These are phyloP conservation scores for Acanthochromis polyacanthus DNA, from an alignment of 2,113 vertebrate species.

Conservation along the genomic window DNA sequence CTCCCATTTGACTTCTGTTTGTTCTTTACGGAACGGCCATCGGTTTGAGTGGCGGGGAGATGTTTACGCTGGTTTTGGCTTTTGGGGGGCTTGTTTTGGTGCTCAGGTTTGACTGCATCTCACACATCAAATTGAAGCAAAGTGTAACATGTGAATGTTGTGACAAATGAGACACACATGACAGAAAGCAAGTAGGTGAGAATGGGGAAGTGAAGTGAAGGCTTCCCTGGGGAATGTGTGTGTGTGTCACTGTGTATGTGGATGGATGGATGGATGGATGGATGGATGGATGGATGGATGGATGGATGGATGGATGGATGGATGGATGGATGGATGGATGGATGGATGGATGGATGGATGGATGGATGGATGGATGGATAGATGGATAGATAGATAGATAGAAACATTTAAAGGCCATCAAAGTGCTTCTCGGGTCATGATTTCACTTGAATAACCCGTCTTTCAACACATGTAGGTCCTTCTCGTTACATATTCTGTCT, in stretches of 20 bases:
- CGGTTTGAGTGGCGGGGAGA: slow-evolving; percentile 46
- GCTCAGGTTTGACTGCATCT: slow-evolving; percentile 78
- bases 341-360: no score
- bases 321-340: no score
- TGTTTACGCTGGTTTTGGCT: slow-evolving; percentile 56
- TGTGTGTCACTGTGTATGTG: slow-evolving; percentile 5
- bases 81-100: slow-evolving; percentile 49
- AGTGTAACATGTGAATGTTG: slow-evolving; percentile 84
- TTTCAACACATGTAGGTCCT: slow-evolving; percentile 33
- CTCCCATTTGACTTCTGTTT: slow-evolving; percentile 73
- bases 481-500: slow-evolving; percentile 30
- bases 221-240: slow-evolving; percentile 74
- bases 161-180: slow-evolving; percentile 81
- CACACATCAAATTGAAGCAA: slow-evolving; percentile 87
- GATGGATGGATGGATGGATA: no score
- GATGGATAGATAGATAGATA: no score
- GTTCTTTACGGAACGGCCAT: slow-evolving; percentile 71
- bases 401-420: background rate
- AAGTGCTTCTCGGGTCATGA: slow-evolving; percentile 4
- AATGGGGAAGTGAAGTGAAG: slow-evolving; percentile 81
- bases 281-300: no score
- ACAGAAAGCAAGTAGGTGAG: slow-evolving; percentile 82
- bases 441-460: slow-evolving; percentile 52
- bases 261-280: no score
- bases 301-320: no score